Evolutionary conservation across 2,888 invertebrate species (phyloP).

Genomic region (Parasteatoda lunata): DNA sequence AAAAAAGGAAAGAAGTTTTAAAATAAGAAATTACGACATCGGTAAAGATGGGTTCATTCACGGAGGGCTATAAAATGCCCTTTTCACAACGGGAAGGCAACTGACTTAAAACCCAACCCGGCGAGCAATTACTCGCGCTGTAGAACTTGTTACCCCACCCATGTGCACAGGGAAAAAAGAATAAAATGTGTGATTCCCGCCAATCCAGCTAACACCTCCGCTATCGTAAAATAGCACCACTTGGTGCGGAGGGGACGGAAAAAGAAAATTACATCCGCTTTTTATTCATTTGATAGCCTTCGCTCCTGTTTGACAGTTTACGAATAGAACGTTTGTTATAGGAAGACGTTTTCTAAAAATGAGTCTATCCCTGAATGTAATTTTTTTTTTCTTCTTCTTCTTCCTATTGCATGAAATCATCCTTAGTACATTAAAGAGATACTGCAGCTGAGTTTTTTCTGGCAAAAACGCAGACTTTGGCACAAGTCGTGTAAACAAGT

Average conservation of each 20-base stretch:
- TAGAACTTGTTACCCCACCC: constrained; percentile 59
- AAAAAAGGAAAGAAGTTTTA: not conserved
- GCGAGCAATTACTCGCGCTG: constrained; percentile 43
- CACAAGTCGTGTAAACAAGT: not conserved
- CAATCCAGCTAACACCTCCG: constrained; percentile 51
- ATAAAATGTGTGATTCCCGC: constrained; percentile 48
- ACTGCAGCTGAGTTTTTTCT: not conserved
- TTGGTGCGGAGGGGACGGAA: not conserved
- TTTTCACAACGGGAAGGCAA: not conserved
- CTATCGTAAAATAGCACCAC: constrained; percentile 36
- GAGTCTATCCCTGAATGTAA: too few species aligned
- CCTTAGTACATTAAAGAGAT: not conserved
- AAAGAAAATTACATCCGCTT: constrained; percentile 37
- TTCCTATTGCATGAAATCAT: too few species aligned
- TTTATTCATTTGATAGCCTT: constrained; percentile 12
- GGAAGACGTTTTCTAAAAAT: too few species aligned
- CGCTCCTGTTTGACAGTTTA: constrained; percentile 31
- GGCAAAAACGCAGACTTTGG: not conserved
- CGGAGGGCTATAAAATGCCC: constrained; percentile 7
- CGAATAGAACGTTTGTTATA: not conserved
- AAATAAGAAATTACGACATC: constrained; percentile 5
- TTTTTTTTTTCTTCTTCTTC: too few species aligned
- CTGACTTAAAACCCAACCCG: constrained; percentile 21
- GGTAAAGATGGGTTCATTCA: constrained; percentile 40
- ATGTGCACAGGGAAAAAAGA: constrained; percentile 14